Base-by-base conservation (phyloP, 1,140 invertebrate genomes). In the Caenorhabditis inopinata region DNA sequence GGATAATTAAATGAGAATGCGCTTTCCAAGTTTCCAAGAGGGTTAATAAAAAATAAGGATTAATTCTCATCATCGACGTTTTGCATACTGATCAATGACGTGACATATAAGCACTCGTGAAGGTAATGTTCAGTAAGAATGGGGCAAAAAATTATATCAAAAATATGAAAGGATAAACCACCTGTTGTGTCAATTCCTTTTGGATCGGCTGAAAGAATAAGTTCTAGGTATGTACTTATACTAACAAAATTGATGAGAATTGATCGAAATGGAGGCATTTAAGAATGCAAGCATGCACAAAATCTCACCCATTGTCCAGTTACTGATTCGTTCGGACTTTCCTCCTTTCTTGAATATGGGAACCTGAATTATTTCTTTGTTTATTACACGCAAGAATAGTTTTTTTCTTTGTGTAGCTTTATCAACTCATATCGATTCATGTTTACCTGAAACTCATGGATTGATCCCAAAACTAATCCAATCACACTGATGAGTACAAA, bases 401-500 rank as follows among this genome's bases (percentile, higher is more conserved):
- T n/a, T n/a, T n/a, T n/a, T n/a, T n/a, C n/a, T n/a, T n/a, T n/a
- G n/a, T n/a, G n/a, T n/a, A n/a, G n/a, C n/a, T n/a, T n/a, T n/a
- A n/a, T n/a, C n/a, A n/a, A n/a, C n/a, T n/a, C n/a, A n/a, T n/a
- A n/a, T n/a, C n/a, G n/a, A n/a, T n/a, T n/a, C n/a, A n/a, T n/a
- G n/a, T n/a, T n/a, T 42, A 86, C 84, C 79, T 86, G 85, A 47
- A 86, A 80, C 3, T 86, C 85, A 27, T 85, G 82, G 48, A 86
- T 85, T 11, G 83, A 84, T n/a, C 85, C 85, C 9, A 86, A 76
- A n/a, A 86, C 82, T 27, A 86, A 74, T 47, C 85, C 85, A 12
- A 83, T 81, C 38, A 86, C 85, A 29, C 85, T 87, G 45, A 85
- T 82, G 16, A 86, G 73, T 0, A 86, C 85, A 62, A 86, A 86